Conservation (phyloP, 2,797 vertebrate species). For the Varecia variegata region DNA sequence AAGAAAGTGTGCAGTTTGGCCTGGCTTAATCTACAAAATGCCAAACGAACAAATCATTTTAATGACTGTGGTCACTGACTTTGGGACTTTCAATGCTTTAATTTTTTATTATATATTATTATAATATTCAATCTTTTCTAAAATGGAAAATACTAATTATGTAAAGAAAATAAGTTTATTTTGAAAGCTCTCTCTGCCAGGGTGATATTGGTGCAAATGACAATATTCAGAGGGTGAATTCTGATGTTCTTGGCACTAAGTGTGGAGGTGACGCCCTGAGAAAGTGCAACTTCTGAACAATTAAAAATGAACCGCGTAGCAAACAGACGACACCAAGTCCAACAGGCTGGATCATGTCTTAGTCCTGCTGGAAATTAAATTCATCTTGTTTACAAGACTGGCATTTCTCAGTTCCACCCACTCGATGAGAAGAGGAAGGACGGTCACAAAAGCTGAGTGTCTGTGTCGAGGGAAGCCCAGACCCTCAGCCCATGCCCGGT, state of each 20-base stretch:
- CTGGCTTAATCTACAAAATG: background rate
- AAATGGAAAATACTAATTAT: background rate
- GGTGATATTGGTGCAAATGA: background rate
- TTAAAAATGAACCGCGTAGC: background rate
- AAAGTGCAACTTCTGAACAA: background rate
- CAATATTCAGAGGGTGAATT: background rate
- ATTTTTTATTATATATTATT: background rate
- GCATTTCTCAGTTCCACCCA: background rate
- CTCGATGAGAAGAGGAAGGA: background rate
- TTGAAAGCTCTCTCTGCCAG: background rate
- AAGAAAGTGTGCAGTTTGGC: background rate
- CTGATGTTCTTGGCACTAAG: background rate
- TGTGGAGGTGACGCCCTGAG: rapidly evolving
- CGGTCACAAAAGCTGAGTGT: rapidly evolving
- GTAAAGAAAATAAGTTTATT: background rate
- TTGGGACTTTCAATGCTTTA: background rate
- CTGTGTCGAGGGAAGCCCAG: background rate
- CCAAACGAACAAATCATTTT: background rate
- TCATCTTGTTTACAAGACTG: background rate
- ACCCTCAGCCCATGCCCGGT: rapidly evolving
- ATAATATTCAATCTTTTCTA: background rate
- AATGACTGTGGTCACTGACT: background rate
- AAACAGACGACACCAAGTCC: background rate
- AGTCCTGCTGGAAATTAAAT: background rate
- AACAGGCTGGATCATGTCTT: background rate